Base-by-base conservation (phyloP, 2,888 invertebrate genomes). In the Baronia brevicornis region DNA sequence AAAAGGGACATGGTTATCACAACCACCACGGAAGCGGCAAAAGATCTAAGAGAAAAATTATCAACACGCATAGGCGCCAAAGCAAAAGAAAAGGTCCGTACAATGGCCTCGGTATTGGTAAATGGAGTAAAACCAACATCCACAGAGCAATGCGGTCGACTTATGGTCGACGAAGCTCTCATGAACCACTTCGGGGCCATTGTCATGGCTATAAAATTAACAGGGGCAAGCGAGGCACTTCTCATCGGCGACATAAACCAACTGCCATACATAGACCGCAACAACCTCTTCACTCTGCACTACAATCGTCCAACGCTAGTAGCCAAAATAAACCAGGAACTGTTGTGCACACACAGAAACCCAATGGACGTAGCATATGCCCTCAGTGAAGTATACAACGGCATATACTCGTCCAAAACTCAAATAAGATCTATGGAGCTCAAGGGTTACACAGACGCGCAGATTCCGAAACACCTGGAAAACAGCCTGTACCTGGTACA, bases 281-380 rank as follows among this genome's bases (percentile, higher is more conserved):
- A 45, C n/a, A 48, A 48, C 20, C 39, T 51, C 5, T 39, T 37
- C 18, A 2, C 11, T 3, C 14, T 39, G 17, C 17, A 6, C 3
- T 40, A 43, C 33, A 4, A 13, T 5, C 20, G 38, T 1, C 39
- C 38, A 9, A 7, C 8, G 5, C 27, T n/a, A 1, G 7, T 27
- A 5, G 24, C 28, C 4, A 25, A 5, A 6, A 33, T 33, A 8
- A 9, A 5, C n/a, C 17, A 31, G 5, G 28, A 35, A 13, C 17
- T 38, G 27, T 8, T 26, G 4, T 33, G 31, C 18, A 33, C 22
- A 7, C 35, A 40, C 32, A 13, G 32, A 23, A 36, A 37, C 9
- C 31, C 30, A 28, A 24, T 41, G 31, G 36, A 37, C 40, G 46
- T 44, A 31, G 38, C 41, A 36, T 48, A 44, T 43, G 33, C 34